Evolutionary conservation across 2,113 vertebrate genomes (phyloP).

Genomic region (Solea solea): DNA sequence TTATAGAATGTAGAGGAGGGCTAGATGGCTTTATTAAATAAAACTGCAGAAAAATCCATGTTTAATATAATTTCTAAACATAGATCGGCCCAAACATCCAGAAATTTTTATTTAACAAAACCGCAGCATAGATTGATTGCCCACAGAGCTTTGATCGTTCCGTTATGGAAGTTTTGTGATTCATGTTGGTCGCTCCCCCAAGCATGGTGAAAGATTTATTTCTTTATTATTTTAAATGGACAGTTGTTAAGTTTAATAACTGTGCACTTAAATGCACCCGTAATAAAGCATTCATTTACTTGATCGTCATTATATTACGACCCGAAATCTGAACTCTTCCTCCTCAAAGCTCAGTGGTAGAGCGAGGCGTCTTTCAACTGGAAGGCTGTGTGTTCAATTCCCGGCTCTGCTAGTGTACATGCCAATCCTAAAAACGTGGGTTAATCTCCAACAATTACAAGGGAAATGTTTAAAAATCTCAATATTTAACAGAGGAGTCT

Average conservation of each 20-base stretch:
- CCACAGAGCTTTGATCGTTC: not conserved
- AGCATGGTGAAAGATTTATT: not conserved
- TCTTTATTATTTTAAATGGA: too few species aligned
- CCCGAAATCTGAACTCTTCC: too few species aligned
- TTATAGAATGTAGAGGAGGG: not conserved
- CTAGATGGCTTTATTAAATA: conserved; percentile 5
- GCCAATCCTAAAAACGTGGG: too few species aligned
- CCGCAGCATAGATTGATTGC: conserved; percentile 14
- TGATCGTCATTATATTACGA: not conserved
- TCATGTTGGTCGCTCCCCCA: conserved; percentile 1
- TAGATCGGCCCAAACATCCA: conserved; percentile 20
- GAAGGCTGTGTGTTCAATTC: too few species aligned
- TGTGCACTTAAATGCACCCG: not conserved
- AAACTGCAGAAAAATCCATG: not conserved
- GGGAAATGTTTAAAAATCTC: too few species aligned
- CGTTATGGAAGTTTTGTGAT: not conserved
- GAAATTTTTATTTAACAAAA: conserved; percentile 42
- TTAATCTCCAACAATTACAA: too few species aligned
- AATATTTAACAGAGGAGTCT: too few species aligned
- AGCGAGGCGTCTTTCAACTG: too few species aligned
- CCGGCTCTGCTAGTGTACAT: too few species aligned
- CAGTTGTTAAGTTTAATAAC: not conserved
- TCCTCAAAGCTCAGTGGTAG: too few species aligned
- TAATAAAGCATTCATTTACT: not conserved
- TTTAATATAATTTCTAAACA: conserved; percentile 26